Percentiles rank a stretch among this genome's conserved stretches.
Conservation (phyloP, 2,797 vertebrate species). For the Lophius americanus region DNA sequence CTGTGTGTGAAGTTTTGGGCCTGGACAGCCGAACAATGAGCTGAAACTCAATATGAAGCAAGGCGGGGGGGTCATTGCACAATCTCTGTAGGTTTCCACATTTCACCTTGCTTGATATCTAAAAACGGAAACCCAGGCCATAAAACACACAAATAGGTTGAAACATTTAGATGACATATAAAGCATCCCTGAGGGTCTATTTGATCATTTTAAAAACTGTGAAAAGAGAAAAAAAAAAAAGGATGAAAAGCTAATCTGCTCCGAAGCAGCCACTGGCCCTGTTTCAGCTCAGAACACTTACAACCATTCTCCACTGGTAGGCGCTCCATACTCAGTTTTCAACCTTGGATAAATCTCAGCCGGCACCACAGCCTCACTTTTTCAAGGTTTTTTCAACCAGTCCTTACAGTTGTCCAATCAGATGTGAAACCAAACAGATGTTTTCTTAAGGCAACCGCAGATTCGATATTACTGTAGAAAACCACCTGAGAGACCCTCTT, state of each 20-base stretch:
- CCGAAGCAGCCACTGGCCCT: background rate
- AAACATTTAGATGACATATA: background rate
- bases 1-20: no score
- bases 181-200: background rate
- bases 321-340: conserved; percentile 40
- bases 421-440: conserved; percentile 13
- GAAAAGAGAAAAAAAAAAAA: background rate
- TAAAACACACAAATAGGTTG: background rate
- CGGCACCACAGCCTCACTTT: no score
- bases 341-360: no score
- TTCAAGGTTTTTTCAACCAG: no score
- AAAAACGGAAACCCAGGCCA: background rate
- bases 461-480: conserved; percentile 3
- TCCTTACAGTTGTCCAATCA: background rate
- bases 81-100: background rate
- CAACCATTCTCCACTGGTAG: conserved; percentile 51
- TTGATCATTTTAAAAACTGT: background rate
- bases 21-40: no score
- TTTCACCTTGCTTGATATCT: background rate
- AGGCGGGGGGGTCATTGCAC: no score
- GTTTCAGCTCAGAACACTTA: background rate
- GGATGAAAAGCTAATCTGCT: background rate
- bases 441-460: background rate
- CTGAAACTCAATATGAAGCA: background rate
- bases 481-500: no score